Base-by-base conservation (phyloP, 2,888 invertebrate genomes). In the Agrochola litura region DNA sequence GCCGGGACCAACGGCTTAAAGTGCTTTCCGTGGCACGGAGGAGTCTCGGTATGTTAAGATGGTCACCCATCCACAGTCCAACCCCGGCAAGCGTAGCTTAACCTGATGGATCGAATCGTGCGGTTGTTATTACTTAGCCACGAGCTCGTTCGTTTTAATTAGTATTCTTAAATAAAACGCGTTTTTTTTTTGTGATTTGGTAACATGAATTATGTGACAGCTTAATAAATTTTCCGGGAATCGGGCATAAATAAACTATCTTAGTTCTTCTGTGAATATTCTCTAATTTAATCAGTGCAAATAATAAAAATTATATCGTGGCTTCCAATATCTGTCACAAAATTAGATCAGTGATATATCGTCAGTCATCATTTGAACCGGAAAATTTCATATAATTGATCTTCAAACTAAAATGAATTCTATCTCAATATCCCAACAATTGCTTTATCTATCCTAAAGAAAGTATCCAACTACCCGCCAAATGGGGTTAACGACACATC, bases 401-500 rank as follows among this genome's bases (percentile, higher is more conserved):
- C 25, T 61, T 54, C 14, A 22, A 43, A 52, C 16, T 16, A 73
- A 1, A 75, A 75, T 46, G 0, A 56, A 49, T 41, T 64, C 25
- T 41, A 58, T 75, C 30, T 14, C 30, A 60, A 25, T 67, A 43
- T 30, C 25, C 30, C 14, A 19, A 67, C 22, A 25, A 77, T 41
- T 41, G 22, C n/a, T 72, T 77, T 64, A 79, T 79, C 72, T 79
- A 30, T 41, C n/a, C n/a, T 49, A 78, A 79, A 72, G 46, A 79
- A 64, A 77, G 64, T 67, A 73, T 76, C 63, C 52, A 63, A 68
- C 79, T 77, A 77, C 54, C 78, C 71, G 37, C 52, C 58, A 73
- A 81, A 74, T 63, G 73, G 64, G 72, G 72, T 72, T 81, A 81
- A 66, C 76, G 46, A 68, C 60, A 77, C 63, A 71, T 73, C 54